Evolutionary conservation across 1,140 invertebrate genomes (phyloP), one percentile per base, ranked within the genome.

Genomic region (Drosophila repleta): DNA sequence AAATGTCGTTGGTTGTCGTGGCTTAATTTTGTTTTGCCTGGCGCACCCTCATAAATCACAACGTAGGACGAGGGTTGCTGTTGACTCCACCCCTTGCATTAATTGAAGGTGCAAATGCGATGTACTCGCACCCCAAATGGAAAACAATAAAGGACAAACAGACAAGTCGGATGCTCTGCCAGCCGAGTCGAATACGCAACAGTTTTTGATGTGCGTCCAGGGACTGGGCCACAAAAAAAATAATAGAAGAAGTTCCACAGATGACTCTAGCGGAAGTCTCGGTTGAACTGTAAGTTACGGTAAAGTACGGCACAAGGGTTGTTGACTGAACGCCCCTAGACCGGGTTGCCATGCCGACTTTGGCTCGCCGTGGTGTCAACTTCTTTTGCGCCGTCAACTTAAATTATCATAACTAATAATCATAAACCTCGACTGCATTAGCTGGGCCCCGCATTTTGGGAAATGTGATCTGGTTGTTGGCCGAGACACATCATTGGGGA

Each of bases 391-490:
- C 66, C 79, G 79, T 63, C 79, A 88, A 88, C 63, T 79, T 67
- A 75, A 85, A 85, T 85, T 85, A 85, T 85, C 83, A 85, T 85
- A 85, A 85, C 83, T 85, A 85, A 87, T 87, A 88, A 87, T 87
- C 83, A 83, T 88, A 87, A 75, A 60, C 71, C 79, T 62, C 48
- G 56, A 53, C 41, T 83, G 71, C 80, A 68, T 46, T 76, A 76
- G 41, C 17, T 46, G 37, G 61, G 37, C 15, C 39, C 35, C 45
- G 57, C 64, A 46, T 46, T 60, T 45, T 63, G 71, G 71, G 45
- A 52, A 74, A 70, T 70, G 66, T 70, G 66, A 74, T 74, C 66
- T 64, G 53, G 39, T 55, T 69, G 41, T 21, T 65, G 17, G 58
- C 55, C 8, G 15, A 17, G 21, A 11, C 53, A 53, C 66, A 58